Evolutionary conservation across 2,888 invertebrate species (phyloP), one percentile per base, ranked within the genome.

Genomic region (Lochmaea crataegi): DNA sequence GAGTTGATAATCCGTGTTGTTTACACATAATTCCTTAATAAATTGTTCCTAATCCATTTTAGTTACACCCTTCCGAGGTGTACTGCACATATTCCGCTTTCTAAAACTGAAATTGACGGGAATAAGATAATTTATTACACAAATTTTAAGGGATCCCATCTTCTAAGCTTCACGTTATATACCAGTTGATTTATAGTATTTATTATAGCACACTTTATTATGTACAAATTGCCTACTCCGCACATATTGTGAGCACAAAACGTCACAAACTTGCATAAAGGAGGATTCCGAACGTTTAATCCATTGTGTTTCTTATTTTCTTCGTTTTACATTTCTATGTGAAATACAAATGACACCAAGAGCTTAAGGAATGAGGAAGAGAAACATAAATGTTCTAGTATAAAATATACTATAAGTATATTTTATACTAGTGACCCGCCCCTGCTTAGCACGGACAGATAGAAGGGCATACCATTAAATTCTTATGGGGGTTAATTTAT

Each of bases 171-270:
- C 51, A 53, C 53, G 73, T 68, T 65, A 65, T 73, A 60, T 48
- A 60, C 65, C 18, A 60, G 58, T 69, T 73, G 73, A 73, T 73
- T 73, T 65, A 73, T 73, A 22, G 65, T 68, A 73, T 73, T 73
- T 73, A 63, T 69, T 73, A 73, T 64, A 32, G 68, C 16, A 64
- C 26, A 68, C 65, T 72, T 72, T 68, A 72, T 72, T 72, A 72
- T 72, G 68, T 72, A 72, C 72, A 60, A 68, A 72, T 72, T 72
- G 65, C 66, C 51, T 64, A 16, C 61, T 63, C 14, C 6, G 32
- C 32, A 22, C 10, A 61, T 18, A 16, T 18, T 42, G 38, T 61
- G 61, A 12, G 11, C 41, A 18, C 7, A 32, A 22, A 56, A 61
- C 18, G 18, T 61, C 18, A 61, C 16, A 61, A 42, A 6, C 38